Evolutionary conservation across 2,888 invertebrate species (phyloP), one percentile per base, ranked within the genome.

Genomic region (Rosalia funebris): DNA sequence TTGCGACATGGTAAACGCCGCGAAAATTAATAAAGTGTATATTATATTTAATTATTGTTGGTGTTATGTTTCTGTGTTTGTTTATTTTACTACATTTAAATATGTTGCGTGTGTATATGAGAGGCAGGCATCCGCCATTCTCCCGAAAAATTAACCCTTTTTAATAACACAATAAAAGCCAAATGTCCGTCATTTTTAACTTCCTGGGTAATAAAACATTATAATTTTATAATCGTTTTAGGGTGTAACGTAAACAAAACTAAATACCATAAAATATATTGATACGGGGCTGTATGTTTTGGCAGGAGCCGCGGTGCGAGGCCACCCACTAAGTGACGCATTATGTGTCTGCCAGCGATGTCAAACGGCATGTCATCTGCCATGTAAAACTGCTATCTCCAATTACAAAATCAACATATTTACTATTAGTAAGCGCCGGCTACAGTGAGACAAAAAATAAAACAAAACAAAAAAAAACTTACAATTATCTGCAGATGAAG

Each of bases 401-500:
- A 47, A 60, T 74, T 74, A 72, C 74, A 60, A 64, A 59, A 60
- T 63, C 70, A 75, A 75, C 73, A 76, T 70, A 69, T 71, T 75
- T 66, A 65, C 64, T 66, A 65, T 62, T 63, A 60, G 64, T 70
- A 67, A 67, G 70, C 73, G 71, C 73, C 71, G 59, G 62, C 53
- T 58, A 68, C 44, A 56, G 62, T 61, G 67, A 68, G 47, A 65
- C 48, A 64, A 31, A 48, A 48, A 16, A 16, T 7, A 39, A 46
- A 60, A 34, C 32, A 44, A 46, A 57, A 78, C 81, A 80, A 46
- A 60, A 41, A 37, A 47, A 46, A 57, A 78, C 81, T 81, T 73
- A 82, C 82, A 75, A 69, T 78, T 80, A 58, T 82, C 81, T 9
- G 78, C 53, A n/a, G 77, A 73, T 15, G 77, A 70, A 14, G 78